Conservation (phyloP, 2,797 vertebrate genomes). For the Rhinella marina region DNA sequence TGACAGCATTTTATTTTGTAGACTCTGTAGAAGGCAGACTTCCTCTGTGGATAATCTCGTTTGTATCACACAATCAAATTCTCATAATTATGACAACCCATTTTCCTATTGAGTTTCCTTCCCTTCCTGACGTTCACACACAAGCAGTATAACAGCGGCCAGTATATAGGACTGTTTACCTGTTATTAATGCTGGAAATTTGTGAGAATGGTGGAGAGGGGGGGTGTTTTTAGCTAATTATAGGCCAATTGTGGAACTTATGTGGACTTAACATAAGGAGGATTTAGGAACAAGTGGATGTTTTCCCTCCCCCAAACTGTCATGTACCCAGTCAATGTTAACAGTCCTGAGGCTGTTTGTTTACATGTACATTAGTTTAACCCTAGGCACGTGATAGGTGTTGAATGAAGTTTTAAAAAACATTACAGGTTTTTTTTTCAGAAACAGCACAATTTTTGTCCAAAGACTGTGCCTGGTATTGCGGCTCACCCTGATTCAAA, state of each 20-base stretch:
- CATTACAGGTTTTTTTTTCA: not conserved
- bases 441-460: not conserved
- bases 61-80: conserved; percentile 53
- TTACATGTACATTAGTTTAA: not conserved
- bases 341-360: not conserved
- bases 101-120: conserved; percentile 55
- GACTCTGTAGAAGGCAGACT: conserved; percentile 26
- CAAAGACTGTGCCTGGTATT: not conserved
- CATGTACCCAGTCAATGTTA: not conserved
- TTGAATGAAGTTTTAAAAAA: not conserved
- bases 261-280: too few relatives aligned
- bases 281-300: not conserved
- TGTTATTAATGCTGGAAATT: not conserved
- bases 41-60: conserved; percentile 42
- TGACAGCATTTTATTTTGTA: not conserved
- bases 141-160: conserved; percentile 5
- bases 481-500: not conserved
- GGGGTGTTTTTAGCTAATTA: not conserved
- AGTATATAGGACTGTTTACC: not conserved
- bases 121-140: conserved; percentile 48
- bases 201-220: not conserved
- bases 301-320: not conserved
- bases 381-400: not conserved
- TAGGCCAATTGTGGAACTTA: not conserved
- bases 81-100: conserved; percentile 41